A percentile compares a stretch with the other conserved stretches of the same genome.
Conservation (phyloP, 2,888 invertebrate species). For the Xylocampa areola region DNA sequence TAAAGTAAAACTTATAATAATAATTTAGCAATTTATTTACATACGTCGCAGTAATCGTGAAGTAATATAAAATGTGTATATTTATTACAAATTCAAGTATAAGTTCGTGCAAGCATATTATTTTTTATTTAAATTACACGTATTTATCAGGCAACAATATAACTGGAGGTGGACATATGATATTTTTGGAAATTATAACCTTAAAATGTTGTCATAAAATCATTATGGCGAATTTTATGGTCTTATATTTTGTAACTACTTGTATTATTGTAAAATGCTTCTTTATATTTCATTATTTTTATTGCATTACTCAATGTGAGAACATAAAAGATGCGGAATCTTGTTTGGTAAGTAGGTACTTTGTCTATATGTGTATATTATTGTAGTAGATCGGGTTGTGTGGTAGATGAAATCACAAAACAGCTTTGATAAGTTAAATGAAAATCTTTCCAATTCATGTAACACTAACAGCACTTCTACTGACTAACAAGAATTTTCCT, state of each 20-base stretch:
- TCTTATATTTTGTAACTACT: slow-evolving; percentile 15
- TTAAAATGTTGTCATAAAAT: slow-evolving; percentile 27
- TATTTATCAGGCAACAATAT: neutral
- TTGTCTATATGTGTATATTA: too few species aligned
- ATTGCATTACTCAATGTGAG: too few species aligned
- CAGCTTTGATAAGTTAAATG: too few species aligned
- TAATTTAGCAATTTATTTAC: neutral
- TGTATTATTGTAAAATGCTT: slow-evolving; percentile 4
- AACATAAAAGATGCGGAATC: too few species aligned
- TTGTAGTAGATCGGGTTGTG: too few species aligned
- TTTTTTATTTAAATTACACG: slow-evolving; percentile 7
- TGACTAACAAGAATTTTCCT: too few species aligned
- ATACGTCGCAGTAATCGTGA: neutral
- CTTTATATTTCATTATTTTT: slow-evolving; percentile 2
- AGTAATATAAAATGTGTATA: neutral
- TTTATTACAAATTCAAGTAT: neutral
- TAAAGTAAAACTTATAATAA: neutral
- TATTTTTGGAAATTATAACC: slow-evolving; percentile 19
- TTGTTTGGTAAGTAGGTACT: too few species aligned
- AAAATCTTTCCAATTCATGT: too few species aligned
- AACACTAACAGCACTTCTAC: too few species aligned
- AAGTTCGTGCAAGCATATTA: neutral
- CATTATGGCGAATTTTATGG: slow-evolving; percentile 18
- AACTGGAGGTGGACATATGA: slow-evolving; percentile 3
- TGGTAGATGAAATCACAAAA: too few species aligned